Conservation (phyloP, 1,140 invertebrate species). For the Leptopilina clavipes region DNA sequence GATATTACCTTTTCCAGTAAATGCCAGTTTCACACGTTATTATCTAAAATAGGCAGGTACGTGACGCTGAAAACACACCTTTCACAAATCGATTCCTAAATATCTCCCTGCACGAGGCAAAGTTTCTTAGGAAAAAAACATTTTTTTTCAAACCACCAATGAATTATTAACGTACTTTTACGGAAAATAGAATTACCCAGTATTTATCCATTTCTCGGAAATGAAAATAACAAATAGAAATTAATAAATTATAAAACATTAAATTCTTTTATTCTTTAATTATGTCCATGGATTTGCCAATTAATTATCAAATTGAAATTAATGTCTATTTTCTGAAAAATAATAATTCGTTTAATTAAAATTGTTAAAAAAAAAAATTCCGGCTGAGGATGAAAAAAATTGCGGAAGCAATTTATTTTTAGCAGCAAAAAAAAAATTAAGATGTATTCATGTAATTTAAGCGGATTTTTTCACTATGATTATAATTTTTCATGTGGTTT, state of each 20-base stretch:
- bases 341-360: too few relatives aligned
- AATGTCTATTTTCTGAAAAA: too few relatives aligned
- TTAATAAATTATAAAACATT: too few relatives aligned
- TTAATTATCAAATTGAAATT: too few relatives aligned
- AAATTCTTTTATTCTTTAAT: too few relatives aligned
- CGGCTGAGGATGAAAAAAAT: too few relatives aligned
- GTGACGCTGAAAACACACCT: conserved; percentile 18
- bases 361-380: not conserved
- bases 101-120: not conserved
- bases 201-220: too few relatives aligned
- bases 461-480: not conserved
- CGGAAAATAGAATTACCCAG: too few relatives aligned
- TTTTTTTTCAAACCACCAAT: not conserved
- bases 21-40: conserved; percentile 12
- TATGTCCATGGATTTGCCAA: too few relatives aligned
- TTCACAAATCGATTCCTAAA: conserved; percentile 6
- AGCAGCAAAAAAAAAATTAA: not conserved
- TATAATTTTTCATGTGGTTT: not conserved
- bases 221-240: too few relatives aligned
- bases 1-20: not conserved
- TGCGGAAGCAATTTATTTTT: too few relatives aligned
- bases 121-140: not conserved
- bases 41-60: conserved; percentile 11
- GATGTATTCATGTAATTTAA: not conserved
- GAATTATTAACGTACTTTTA: not conserved